Evolutionary conservation across 1,140 invertebrate genomes (phyloP), one percentile per base, ranked within the genome.

Genomic region (Xylocopa sonorina): DNA sequence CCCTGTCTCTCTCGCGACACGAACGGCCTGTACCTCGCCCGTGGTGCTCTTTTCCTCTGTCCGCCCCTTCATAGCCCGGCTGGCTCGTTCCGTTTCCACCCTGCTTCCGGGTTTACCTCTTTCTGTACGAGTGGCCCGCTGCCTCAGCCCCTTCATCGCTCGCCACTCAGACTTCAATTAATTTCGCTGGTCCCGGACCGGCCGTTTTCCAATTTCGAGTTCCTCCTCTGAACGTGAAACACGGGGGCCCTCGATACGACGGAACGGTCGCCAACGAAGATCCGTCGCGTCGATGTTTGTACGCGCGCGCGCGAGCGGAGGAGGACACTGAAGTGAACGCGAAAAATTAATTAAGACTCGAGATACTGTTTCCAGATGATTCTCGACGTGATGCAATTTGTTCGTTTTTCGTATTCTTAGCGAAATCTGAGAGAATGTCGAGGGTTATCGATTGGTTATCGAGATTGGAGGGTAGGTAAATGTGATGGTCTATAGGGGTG

Each of bases 121-220:
- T 86, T 84, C 72, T 63, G 72, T 77, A 34, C 71, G 68, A 18
- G 32, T 73, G 82, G 73, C 63, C 32, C 82, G 74, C 68, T 67
- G 55, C 78, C 83, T 81, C 83, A 71, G 81, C 81, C 80, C 83
- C 83, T 84, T 82, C 69, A 78, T 84, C 82, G 73, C 62, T 78
- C 73, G 81, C 88, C 88, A 88, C 88, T 89, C 88, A 89, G 88
- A 89, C 88, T 89, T 88, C 85, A 89, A 89, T 89, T 89, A 89
- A 89, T 89, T 89, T 89, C 84, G 83, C 84, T 79, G 80, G 69
- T 85, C 82, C 84, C 85, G 80, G 84, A 78, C 84, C 84, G 80
- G 84, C 81, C 79, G 87, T 88, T 89, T 89, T 89, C 88, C 88
- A 89, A 89, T 89, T 89, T 89, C 88, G 86, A 89, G 84, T 89